A percentile compares a stretch with the other conserved stretches of the same genome.
These are phyloP conservation scores for Mohoua ochrocephala DNA, from an alignment of 2,113 vertebrate genomes.

Conservation along the genomic window DNA sequence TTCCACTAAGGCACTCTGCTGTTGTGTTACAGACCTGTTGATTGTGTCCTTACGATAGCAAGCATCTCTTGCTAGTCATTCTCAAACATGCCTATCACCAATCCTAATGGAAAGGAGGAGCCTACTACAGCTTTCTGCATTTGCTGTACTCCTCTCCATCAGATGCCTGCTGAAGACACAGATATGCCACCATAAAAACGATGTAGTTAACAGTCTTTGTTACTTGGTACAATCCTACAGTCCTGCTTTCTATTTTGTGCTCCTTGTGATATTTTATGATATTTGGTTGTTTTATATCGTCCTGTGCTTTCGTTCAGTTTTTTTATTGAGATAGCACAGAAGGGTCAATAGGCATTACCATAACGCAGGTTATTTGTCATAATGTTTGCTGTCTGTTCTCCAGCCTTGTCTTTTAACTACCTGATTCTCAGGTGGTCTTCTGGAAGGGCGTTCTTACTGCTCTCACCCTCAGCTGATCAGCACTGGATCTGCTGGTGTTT, in stretches of 20 bases:
- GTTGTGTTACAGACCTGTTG: neutral
- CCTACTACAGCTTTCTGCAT: neutral
- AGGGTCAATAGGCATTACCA: neutral
- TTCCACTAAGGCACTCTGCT: neutral
- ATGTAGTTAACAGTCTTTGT: neutral
- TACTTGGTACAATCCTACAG: neutral
- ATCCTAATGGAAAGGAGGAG: neutral
- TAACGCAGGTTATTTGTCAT: neutral
- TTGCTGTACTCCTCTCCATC: neutral
- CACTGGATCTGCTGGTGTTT: neutral
- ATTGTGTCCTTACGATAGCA: neutral
- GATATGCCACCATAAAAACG: neutral
- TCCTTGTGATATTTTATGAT: rapidly evolving
- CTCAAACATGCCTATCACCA: neutral
- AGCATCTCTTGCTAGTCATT: neutral
- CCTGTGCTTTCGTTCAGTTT: neutral
- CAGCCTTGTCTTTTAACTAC: neutral
- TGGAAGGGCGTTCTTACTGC: neutral
- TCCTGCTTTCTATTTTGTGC: neutral
- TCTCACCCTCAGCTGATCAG: neutral
- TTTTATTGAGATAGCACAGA: neutral
- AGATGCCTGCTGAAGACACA: neutral
- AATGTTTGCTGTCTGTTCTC: neutral
- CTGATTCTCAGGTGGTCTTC: neutral
- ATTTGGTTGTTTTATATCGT: neutral